phyloP scores from a whole-genome alignment of 1,140 invertebrate genomes.

The Muscidifurax raptorellus region DNA sequence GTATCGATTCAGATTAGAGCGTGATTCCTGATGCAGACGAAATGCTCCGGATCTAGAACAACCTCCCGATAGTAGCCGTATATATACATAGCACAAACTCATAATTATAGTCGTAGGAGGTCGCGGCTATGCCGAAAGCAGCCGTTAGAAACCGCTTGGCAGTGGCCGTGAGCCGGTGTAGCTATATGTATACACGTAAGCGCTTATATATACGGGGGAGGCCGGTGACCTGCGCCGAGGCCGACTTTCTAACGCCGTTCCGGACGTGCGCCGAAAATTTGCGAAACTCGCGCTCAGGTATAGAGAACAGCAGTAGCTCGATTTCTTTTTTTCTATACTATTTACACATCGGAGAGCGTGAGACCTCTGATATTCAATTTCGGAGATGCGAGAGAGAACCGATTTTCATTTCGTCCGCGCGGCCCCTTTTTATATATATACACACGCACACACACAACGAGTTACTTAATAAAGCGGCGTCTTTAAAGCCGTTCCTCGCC shows the following conservation, averaged over 20 bases:
- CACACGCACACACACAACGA: background rate
- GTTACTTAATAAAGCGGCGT: background rate
- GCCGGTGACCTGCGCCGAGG: conserved; percentile 38
- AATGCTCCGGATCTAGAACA: too few species aligned
- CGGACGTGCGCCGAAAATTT: conserved; percentile 8
- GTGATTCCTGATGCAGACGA: too few species aligned
- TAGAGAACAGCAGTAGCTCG: background rate
- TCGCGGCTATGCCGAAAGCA: too few species aligned
- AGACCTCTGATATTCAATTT: background rate
- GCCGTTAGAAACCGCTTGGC: background rate
- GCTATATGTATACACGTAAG: background rate
- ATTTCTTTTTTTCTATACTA: background rate
- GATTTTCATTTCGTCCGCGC: conserved; percentile 21
- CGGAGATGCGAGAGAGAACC: background rate
- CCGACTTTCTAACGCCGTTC: conserved; percentile 34
- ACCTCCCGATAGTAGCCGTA: too few species aligned
- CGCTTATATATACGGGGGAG: background rate
- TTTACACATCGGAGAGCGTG: too few species aligned
- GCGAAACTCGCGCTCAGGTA: conserved; percentile 29
- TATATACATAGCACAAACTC: too few species aligned
- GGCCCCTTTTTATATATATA: too few species aligned
- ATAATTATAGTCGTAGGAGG: background rate
- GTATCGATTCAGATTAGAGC: too few species aligned
- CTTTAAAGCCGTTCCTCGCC: background rate
- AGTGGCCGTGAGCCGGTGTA: background rate